These are phyloP conservation scores for Dryobotodes eremita DNA, from an alignment of 2,888 invertebrate genomes.

Conservation along the genomic window DNA sequence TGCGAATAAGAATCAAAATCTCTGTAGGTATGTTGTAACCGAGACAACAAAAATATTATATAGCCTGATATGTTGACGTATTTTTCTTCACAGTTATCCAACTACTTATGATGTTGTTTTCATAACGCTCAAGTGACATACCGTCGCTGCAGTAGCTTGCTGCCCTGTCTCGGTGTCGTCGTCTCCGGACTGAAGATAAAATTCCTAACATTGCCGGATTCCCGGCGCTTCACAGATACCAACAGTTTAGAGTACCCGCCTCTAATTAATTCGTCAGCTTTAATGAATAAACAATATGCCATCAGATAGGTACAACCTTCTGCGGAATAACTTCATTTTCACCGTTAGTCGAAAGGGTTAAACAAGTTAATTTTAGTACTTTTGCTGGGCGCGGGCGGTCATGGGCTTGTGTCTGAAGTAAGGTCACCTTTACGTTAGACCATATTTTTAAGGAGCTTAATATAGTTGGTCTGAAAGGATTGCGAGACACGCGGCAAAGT, in stretches of 20 bases:
- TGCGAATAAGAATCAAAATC: neutral
- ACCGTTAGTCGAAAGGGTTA: slow-evolving; percentile 46
- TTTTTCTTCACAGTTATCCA: neutral
- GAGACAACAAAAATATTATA: too few species aligned
- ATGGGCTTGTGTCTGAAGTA: neutral
- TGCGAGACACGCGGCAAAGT: neutral
- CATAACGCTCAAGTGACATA: neutral
- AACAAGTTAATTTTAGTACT: slow-evolving; percentile 46
- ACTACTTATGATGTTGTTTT: neutral
- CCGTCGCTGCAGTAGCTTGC: neutral
- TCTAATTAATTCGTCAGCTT: slow-evolving; percentile 68
- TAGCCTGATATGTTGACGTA: neutral
- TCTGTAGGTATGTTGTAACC: neutral
- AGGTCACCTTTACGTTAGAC: neutral
- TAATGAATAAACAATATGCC: slow-evolving; percentile 66
- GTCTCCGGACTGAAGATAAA: slow-evolving; percentile 17
- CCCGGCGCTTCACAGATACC: slow-evolving; percentile 40
- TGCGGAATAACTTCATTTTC: slow-evolving; percentile 56
- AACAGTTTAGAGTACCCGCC: slow-evolving; percentile 42
- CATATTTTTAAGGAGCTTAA: neutral
- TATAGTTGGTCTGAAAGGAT: neutral
- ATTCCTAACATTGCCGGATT: slow-evolving; percentile 45
- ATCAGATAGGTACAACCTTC: slow-evolving; percentile 45
- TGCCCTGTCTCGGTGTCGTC: neutral
- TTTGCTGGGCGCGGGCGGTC: neutral